Evolutionary conservation across 2,797 vertebrate genomes (phyloP).

Genomic region (Ctenochaetus hawaiiensis): DNA sequence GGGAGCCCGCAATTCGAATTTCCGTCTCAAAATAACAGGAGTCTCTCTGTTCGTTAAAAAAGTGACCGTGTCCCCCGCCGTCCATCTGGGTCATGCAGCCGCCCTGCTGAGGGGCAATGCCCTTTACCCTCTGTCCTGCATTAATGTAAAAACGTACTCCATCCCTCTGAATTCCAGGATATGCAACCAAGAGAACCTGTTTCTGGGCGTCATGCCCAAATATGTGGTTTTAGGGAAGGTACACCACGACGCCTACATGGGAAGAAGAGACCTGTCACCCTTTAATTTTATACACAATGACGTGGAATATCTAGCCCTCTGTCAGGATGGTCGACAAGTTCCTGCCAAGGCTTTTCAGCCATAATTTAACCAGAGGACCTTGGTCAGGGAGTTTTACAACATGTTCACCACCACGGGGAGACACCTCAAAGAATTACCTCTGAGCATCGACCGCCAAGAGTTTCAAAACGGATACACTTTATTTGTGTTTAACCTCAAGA

Average conservation of each 20-base stretch:
- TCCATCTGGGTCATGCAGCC: not conserved
- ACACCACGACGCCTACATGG: not conserved
- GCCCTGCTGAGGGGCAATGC: not conserved
- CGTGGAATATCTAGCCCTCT: not conserved
- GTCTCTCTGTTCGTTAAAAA: not conserved
- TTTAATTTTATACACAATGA: not conserved
- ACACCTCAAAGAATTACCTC: not conserved
- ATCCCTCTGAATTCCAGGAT: constrained; percentile 11
- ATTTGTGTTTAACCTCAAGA: not conserved
- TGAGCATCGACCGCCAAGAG: not conserved
- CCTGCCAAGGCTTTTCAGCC: not conserved
- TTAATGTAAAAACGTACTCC: not conserved
- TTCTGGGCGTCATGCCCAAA: not conserved
- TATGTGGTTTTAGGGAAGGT: not conserved
- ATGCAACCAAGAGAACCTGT: constrained; percentile 17
- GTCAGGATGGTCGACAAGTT: not conserved
- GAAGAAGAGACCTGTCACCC: not conserved
- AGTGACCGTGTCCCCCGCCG: not conserved
- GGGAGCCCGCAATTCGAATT: not conserved
- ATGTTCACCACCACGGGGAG: not conserved
- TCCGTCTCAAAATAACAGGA: not conserved
- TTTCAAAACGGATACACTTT: not conserved
- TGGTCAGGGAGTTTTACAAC: not conserved
- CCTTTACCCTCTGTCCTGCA: not conserved
- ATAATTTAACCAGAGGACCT: not conserved